Evolutionary conservation across 2,888 invertebrate species (phyloP).

Genomic region (Eristalis pertinax): DNA sequence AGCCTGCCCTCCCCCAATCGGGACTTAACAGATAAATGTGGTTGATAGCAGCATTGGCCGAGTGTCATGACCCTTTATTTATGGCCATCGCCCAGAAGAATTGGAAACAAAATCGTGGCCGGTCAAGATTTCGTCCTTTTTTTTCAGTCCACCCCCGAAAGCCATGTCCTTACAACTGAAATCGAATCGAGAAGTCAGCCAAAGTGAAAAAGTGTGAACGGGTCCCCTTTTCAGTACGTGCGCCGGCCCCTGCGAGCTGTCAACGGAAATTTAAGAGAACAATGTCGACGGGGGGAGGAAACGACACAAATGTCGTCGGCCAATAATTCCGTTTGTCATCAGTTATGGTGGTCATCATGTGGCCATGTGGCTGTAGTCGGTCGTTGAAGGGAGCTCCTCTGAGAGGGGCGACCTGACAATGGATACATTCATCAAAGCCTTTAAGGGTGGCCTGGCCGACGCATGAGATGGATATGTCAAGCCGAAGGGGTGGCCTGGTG

Average conservation of each 20-base stretch:
- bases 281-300: not conserved
- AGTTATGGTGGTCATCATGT: conserved; percentile 32
- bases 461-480: conserved; percentile 18
- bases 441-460: not conserved
- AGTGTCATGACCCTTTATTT: conserved; percentile 47
- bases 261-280: conserved; percentile 13
- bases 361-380: not conserved
- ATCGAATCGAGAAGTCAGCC: conserved; percentile 8
- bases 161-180: conserved; percentile 35
- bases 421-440: conserved; percentile 28
- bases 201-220: not conserved
- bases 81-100: conserved; percentile 20
- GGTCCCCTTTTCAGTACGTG: not conserved
- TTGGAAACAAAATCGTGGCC: conserved; percentile 26
- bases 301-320: conserved; percentile 33
- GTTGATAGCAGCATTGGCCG: conserved; percentile 42
- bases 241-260: not conserved
- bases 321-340: conserved; percentile 51
- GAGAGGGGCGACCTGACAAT: conserved; percentile 2
- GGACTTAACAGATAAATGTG: conserved; percentile 53
- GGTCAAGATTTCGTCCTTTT: conserved; percentile 36
- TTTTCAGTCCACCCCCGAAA: not conserved
- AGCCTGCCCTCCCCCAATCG: not conserved
- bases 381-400: conserved; percentile 6
- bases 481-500: not conserved